phyloP scores from a whole-genome alignment of 2,888 invertebrate genomes.

The Agrotis segetum region DNA sequence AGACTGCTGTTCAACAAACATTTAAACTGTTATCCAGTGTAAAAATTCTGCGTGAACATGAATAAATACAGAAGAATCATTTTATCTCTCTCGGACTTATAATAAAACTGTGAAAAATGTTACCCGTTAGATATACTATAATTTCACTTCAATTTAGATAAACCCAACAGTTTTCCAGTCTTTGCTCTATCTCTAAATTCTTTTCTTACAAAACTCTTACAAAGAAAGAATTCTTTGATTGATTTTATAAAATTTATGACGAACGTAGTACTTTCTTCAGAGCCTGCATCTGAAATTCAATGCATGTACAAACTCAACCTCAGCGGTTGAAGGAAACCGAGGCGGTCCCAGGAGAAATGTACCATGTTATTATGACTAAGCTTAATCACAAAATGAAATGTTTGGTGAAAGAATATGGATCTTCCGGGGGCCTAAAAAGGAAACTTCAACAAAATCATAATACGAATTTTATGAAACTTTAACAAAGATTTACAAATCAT shows the following conservation, averaged over 20 bases:
- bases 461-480: too few relatives aligned
- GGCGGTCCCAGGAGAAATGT: slow-evolving; percentile 50
- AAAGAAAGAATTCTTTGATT: slow-evolving; percentile 30
- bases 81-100: too few relatives aligned
- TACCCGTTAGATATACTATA: too few relatives aligned
- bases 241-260: slow-evolving; percentile 57
- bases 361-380: slow-evolving; percentile 51
- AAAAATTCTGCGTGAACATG: too few relatives aligned
- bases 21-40: too few relatives aligned
- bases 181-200: background rate
- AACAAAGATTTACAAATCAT: too few relatives aligned
- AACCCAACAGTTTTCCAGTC: background rate
- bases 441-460: too few relatives aligned
- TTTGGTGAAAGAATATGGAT: slow-evolving; percentile 30
- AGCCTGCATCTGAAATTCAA: slow-evolving; percentile 56
- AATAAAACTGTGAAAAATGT: too few relatives aligned
- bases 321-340: slow-evolving; percentile 43
- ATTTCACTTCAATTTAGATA: background rate
- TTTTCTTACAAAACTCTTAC: background rate
- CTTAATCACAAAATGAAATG: slow-evolving; percentile 52
- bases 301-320: slow-evolving; percentile 58
- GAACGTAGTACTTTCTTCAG: slow-evolving; percentile 33
- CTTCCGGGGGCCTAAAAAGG: background rate
- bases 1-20: too few relatives aligned
- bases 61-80: too few relatives aligned